Conservation (phyloP, 2,113 vertebrate species). For the Epinephelus moara region DNA sequence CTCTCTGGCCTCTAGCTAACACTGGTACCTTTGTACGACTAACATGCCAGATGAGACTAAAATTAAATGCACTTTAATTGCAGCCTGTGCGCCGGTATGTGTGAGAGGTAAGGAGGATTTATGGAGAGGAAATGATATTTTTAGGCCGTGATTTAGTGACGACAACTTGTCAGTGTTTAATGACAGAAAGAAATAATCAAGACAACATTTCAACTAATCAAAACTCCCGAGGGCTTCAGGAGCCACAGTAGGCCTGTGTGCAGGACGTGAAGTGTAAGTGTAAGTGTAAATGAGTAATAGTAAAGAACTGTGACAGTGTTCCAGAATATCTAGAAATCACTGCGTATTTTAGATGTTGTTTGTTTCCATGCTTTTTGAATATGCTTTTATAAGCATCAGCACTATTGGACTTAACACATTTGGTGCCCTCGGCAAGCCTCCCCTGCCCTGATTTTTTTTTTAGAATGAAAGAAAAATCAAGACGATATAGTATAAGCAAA, state of each 20-base stretch:
- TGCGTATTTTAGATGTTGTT: background rate
- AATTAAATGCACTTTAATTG: conserved; percentile 76
- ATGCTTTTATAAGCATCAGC: background rate
- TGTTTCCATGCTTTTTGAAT: background rate
- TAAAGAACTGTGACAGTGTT: background rate
- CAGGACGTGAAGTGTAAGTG: background rate
- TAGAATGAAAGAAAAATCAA: no score
- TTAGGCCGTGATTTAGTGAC: conserved; percentile 35
- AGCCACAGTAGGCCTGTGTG: background rate
- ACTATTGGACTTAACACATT: no score
- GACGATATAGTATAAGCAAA: no score
- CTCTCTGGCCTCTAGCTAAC: conserved; percentile 58
- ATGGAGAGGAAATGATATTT: conserved; percentile 62
- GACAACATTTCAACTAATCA: background rate
- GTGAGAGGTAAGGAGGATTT: conserved; percentile 52
- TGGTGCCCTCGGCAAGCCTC: no score
- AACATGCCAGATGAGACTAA: conserved; percentile 74
- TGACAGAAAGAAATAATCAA: conserved; percentile 18
- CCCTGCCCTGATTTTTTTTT: no score
- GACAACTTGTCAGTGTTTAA: conserved; percentile 24
- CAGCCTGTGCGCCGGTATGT: conserved; percentile 40
- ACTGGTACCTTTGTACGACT: conserved; percentile 75
- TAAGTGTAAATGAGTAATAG: background rate
- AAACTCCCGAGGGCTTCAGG: background rate
- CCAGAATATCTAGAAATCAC: background rate